Evolutionary conservation across 2,888 invertebrate species (phyloP).

Genomic region (Erebia ligea): DNA sequence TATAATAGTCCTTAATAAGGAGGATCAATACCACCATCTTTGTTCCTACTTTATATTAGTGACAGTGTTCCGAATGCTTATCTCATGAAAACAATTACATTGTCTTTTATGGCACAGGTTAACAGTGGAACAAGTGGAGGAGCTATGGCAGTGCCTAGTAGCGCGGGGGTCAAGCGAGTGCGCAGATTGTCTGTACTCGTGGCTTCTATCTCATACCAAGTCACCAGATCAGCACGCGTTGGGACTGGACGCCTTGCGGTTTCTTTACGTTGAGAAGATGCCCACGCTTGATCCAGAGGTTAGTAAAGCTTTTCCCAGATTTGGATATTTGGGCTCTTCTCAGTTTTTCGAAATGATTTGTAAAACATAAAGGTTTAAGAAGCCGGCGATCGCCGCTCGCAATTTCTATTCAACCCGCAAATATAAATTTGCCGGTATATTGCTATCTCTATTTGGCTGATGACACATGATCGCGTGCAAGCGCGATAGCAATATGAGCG

Average conservation of each 20-base stretch:
- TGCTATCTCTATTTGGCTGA: too few species aligned
- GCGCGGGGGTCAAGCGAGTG: constrained; percentile 89
- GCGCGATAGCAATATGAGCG: too few species aligned
- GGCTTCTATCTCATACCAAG: constrained; percentile 96
- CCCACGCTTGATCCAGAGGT: constrained; percentile 93
- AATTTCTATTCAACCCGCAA: too few species aligned
- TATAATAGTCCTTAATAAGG: neutral
- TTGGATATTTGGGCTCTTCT: too few species aligned
- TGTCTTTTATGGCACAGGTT: constrained; percentile 70
- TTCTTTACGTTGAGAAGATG: constrained; percentile 94
- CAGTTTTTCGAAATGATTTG: too few species aligned
- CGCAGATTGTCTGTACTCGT: constrained; percentile 95
- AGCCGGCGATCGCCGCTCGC: too few species aligned
- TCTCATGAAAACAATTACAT: neutral
- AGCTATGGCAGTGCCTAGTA: constrained; percentile 95
- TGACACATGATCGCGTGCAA: too few species aligned
- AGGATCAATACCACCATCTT: neutral
- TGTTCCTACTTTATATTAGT: neutral
- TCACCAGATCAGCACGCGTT: constrained; percentile 96
- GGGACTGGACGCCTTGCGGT: constrained; percentile 92
- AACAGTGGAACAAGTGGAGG: constrained; percentile 94
- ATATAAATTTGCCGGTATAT: too few species aligned
- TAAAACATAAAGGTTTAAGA: too few species aligned
- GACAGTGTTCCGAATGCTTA: too few species aligned
- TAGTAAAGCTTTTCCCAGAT: neutral